Base-by-base conservation (phyloP, 2,797 vertebrate species). In the Sebastes oblongus region DNA sequence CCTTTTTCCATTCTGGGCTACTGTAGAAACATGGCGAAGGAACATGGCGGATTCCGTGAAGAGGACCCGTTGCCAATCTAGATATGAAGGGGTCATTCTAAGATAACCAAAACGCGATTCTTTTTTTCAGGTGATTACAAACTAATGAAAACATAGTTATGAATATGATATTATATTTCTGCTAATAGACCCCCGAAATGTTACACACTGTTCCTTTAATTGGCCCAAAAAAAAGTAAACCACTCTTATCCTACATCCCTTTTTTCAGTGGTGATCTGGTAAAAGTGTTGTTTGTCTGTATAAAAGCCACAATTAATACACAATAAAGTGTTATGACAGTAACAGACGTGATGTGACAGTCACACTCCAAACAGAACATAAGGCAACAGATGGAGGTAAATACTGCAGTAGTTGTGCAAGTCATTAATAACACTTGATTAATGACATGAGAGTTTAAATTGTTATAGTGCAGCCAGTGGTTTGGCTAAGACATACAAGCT, bases 391-490 rank as follows among this genome's bases (percentile, higher is more conserved):
- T 85, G 81, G 69, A 60, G 9, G 39, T 46, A 65, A 69, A 70
- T 56, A 59, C 42, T 29, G 64, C 64, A 66, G 55, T 34, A 8
- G 24, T 80, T 13, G n/a, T 72, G 50, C 60, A 55, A 67, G 70
- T 70, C 42, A 68, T 84, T 66, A 70, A 81, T 81, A 78, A 81
- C 73, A 76, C 71, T 90, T 86, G 89, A 93, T 89, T 84, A 83
- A 91, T 89, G 75, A 67, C 69, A 66, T 50, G 62, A 60, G 22
- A 34, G 65, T 81, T 84, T 67, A 66, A 67, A 77, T 58, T 76
- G 55, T 39, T 88, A 77, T 86, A 68, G 76, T 82, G 72, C 77
- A 68, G 66, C 77, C 68, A 52, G 42, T 62, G 68, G 66, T 84
- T 80, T 75, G 70, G 72, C 66, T 55, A 30, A 66, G n/a, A 78